phyloP scores from a whole-genome alignment of 2,797 vertebrate genomes.

The Chelmon rostratus region DNA sequence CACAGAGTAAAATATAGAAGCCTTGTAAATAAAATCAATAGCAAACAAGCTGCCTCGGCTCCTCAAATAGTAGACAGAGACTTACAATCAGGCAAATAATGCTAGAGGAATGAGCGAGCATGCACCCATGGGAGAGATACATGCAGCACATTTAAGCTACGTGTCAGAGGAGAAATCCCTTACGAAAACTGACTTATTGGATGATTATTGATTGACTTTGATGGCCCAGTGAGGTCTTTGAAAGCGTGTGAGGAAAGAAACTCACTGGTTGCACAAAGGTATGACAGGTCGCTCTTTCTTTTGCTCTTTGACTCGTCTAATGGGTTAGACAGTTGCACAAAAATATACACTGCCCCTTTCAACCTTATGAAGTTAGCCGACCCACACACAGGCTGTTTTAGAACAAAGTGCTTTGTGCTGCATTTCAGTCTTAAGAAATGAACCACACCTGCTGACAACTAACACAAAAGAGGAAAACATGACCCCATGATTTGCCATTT shows the following conservation, averaged over 20 bases:
- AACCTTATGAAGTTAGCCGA: constrained; percentile 3
- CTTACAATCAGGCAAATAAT: constrained; percentile 63
- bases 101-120: constrained; percentile 14
- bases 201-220: constrained; percentile 7
- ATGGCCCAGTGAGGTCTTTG: background rate
- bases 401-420: constrained; percentile 17
- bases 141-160: background rate
- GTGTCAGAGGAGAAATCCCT: constrained; percentile 5
- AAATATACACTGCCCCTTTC: background rate
- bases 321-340: background rate
- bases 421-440: constrained; percentile 12
- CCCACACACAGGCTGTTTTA: background rate
- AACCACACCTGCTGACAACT: constrained; percentile 27
- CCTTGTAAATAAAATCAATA: constrained; percentile 81
- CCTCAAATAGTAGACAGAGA: constrained; percentile 62
- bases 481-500: constrained; percentile 23
- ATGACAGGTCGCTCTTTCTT: background rate
- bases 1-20: constrained; percentile 74
- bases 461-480: constrained; percentile 26
- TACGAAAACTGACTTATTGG: constrained; percentile 1
- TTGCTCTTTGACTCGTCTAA: background rate
- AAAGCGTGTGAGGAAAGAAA: background rate
- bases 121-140: constrained; percentile 18
- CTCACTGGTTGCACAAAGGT: background rate
- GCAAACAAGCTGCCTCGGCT: constrained; percentile 60